These are phyloP conservation scores for Dinothrombium tinctorium DNA, from an alignment of 1,140 invertebrate genomes.

Conservation along the genomic window DNA sequence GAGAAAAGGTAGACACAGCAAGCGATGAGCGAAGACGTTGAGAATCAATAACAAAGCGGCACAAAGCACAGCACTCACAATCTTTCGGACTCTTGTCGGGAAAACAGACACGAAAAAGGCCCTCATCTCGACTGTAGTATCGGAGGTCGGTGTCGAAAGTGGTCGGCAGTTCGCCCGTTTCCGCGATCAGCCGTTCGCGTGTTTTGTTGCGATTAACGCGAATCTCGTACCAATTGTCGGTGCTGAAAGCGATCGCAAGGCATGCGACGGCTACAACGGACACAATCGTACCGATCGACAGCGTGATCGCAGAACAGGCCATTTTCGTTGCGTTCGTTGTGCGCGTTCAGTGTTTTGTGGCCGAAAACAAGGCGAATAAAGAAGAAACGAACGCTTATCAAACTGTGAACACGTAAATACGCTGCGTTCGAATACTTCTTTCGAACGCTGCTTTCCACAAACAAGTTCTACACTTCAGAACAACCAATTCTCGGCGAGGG, in stretches of 20 bases:
- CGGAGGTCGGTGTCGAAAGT: slow-evolving; percentile 15
- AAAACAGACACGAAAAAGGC: slow-evolving; percentile 70
- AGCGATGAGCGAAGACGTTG: neutral
- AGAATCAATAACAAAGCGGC: neutral
- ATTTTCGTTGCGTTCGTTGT: slow-evolving; percentile 28
- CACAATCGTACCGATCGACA: slow-evolving; percentile 76
- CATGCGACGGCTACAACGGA: slow-evolving; percentile 72
- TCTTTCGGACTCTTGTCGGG: slow-evolving; percentile 46
- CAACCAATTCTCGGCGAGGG: no score
- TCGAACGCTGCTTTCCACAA: no score
- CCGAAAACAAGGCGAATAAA: no score
- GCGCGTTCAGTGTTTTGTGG: neutral
- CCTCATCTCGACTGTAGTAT: slow-evolving; percentile 23
- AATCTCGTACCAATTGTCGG: slow-evolving; percentile 80
- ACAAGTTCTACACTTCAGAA: no score
- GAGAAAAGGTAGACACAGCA: neutral
- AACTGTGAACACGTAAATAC: no score
- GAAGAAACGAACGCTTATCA: no score
- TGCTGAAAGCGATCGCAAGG: slow-evolving; percentile 72
- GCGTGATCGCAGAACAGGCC: slow-evolving; percentile 79
- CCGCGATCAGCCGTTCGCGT: slow-evolving; percentile 18
- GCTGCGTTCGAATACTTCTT: no score
- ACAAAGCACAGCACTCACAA: neutral
- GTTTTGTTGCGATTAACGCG: slow-evolving; percentile 65
- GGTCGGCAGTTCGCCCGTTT: slow-evolving; percentile 5